phyloP scores from a whole-genome alignment of 2,113 vertebrate genomes.

The Siniperca knerii region DNA sequence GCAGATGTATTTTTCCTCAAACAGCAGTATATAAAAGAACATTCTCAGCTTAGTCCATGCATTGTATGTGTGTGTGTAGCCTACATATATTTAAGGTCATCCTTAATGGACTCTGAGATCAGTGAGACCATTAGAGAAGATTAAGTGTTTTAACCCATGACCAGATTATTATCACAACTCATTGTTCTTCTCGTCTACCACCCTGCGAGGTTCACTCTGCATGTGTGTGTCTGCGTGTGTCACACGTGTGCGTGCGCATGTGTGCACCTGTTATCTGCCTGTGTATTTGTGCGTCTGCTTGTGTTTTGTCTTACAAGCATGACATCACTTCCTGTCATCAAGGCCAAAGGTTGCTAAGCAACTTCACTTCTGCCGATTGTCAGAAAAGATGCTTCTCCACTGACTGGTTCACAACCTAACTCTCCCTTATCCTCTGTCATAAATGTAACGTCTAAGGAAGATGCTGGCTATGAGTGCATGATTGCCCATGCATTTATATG shows the following conservation, averaged over 20 bases:
- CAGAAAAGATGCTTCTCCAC: slow-evolving; percentile 65
- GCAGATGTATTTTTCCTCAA: slow-evolving; percentile 51
- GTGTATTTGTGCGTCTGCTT: slow-evolving; percentile 46
- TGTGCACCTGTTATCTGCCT: slow-evolving; percentile 39
- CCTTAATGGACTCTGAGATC: slow-evolving; percentile 71
- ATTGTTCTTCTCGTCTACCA: slow-evolving; percentile 52
- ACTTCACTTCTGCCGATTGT: slow-evolving; percentile 76
- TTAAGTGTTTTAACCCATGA: slow-evolving; percentile 71
- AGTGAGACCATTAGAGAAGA: slow-evolving; percentile 71
- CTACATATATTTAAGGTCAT: slow-evolving; percentile 52
- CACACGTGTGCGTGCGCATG: slow-evolving; percentile 9
- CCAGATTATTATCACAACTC: slow-evolving; percentile 70
- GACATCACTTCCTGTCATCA: slow-evolving; percentile 78
- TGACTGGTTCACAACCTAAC: slow-evolving; percentile 22
- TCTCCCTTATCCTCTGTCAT: slow-evolving; percentile 34
- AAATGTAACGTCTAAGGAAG: slow-evolving; percentile 27
- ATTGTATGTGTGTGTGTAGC: slow-evolving; percentile 17
- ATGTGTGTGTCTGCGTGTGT: background rate
- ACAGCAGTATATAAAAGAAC: slow-evolving; percentile 40
- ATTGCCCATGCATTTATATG: slow-evolving; percentile 27
- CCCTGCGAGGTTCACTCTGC: slow-evolving; percentile 24
- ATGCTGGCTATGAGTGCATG: slow-evolving; percentile 51
- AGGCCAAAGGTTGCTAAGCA: slow-evolving; percentile 87
- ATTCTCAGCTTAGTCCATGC: slow-evolving; percentile 38
- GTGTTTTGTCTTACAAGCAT: slow-evolving; percentile 53